Percentiles rank a stretch among this genome's conserved stretches.
These are phyloP conservation scores for Thunnus albacares DNA, from an alignment of 2,797 vertebrate genomes.

Conservation along the genomic window DNA sequence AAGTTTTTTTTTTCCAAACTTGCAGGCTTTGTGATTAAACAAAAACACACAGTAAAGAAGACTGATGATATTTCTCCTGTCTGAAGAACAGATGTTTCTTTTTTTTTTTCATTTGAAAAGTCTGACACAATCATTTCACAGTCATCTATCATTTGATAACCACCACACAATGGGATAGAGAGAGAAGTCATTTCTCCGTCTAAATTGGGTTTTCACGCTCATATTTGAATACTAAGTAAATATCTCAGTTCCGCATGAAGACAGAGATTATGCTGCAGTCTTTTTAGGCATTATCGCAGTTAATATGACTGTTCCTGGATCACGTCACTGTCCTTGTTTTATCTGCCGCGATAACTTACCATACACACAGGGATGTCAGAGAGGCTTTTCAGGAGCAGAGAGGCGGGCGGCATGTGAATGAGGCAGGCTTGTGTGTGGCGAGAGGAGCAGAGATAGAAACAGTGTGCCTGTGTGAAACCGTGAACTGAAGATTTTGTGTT, in stretches of 20 bases:
- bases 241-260: conserved; percentile 34
- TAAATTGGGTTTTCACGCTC: conserved; percentile 46
- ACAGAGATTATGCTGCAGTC: conserved; percentile 3
- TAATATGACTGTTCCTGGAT: conserved; percentile 41
- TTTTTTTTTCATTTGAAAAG: not conserved
- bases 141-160: conserved; percentile 31
- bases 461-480: not conserved
- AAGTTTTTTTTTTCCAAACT: not conserved
- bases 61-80: not conserved
- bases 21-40: conserved; percentile 8
- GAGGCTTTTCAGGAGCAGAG: conserved; percentile 45
- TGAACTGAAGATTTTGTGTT: conserved; percentile 9
- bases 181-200: conserved; percentile 40
- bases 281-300: conserved; percentile 51
- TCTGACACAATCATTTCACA: conserved; percentile 12
- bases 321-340: conserved; percentile 41
- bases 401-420: conserved; percentile 56
- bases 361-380: conserved; percentile 34
- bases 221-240: conserved; percentile 41
- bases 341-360: conserved; percentile 50
- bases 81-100: not conserved
- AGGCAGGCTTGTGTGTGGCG: conserved; percentile 27
- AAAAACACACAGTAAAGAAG: not conserved
- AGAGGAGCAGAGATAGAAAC: conserved; percentile 5
- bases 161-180: conserved; percentile 35